Evolutionary conservation across 2,113 vertebrate species (phyloP).

Genomic region (Clarias batrachus): DNA sequence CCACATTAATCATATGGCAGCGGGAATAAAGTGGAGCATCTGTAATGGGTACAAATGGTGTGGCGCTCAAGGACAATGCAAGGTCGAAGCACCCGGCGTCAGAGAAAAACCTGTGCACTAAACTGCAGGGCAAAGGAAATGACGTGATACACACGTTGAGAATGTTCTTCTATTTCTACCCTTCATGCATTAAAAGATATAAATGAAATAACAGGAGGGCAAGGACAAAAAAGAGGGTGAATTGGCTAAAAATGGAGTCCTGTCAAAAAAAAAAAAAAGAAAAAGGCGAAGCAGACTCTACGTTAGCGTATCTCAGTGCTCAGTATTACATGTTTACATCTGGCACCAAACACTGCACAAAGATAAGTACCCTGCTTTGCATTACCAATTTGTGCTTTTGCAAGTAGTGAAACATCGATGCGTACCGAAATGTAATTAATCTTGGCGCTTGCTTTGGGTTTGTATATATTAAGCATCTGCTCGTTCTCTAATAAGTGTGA

Average conservation of each 20-base stretch:
- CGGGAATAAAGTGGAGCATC: constrained; percentile 59
- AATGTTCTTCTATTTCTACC: constrained; percentile 40
- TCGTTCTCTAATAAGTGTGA: constrained; percentile 36
- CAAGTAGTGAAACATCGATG: constrained; percentile 37
- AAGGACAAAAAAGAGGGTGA: constrained; percentile 73
- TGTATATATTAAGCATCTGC: constrained; percentile 52
- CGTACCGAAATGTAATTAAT: constrained; percentile 44
- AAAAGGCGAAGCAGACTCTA: neutral
- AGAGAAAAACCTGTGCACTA: constrained; percentile 35
- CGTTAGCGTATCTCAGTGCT: constrained; percentile 10
- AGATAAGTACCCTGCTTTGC: constrained; percentile 33
- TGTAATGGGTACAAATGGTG: constrained; percentile 51
- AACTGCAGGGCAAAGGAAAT: constrained; percentile 21
- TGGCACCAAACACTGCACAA: constrained; percentile 22
- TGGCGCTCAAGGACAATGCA: constrained; percentile 51
- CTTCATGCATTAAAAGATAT: constrained; percentile 64
- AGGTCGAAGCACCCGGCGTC: constrained; percentile 45
- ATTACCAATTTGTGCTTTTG: constrained; percentile 28
- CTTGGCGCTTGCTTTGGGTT: constrained; percentile 40
- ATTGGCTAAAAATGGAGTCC: constrained; percentile 68
- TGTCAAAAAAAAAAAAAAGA: constrained; percentile 32
- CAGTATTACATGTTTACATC: constrained; percentile 38
- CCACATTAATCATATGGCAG: constrained; percentile 61
- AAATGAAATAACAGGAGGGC: constrained; percentile 65
- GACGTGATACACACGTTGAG: constrained; percentile 12